Evolutionary conservation across 1,140 invertebrate species (phyloP).

Genomic region (Euborellia annulipes): DNA sequence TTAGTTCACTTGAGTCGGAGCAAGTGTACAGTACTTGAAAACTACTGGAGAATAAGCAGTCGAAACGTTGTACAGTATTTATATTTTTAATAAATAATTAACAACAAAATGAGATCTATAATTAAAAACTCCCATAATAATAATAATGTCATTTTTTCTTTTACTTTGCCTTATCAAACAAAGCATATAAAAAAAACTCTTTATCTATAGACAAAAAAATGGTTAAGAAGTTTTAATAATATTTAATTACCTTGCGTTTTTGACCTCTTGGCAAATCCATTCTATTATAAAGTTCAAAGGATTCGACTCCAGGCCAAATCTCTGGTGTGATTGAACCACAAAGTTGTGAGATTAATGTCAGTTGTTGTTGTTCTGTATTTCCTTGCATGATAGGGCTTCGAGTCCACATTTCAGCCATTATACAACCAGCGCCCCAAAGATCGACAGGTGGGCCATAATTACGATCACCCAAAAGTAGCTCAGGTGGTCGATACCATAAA

Average conservation of each 20-base stretch:
- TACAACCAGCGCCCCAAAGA: slow-evolving; percentile 96
- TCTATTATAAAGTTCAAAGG: slow-evolving; percentile 78
- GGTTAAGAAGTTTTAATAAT: too few relatives aligned
- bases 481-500: slow-evolving; percentile 92
- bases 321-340: slow-evolving; percentile 92
- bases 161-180: slow-evolving; percentile 3
- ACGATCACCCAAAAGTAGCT: slow-evolving; percentile 74
- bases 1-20: too few relatives aligned
- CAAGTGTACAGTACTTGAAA: too few relatives aligned
- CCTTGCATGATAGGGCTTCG: slow-evolving; percentile 75
- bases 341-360: slow-evolving; percentile 87
- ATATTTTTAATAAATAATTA: not conserved
- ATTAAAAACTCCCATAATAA: not conserved
- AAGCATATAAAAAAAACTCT: slow-evolving; percentile 4
- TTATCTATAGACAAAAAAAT: not conserved
- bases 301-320: slow-evolving; percentile 89
- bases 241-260: slow-evolving; percentile 57
- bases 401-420: slow-evolving; percentile 99
- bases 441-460: slow-evolving; percentile 96
- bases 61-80: not conserved
- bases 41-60: too few relatives aligned
- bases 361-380: slow-evolving; percentile 87
- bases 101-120: not conserved
- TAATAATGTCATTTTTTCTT: too few relatives aligned
- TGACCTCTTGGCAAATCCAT: slow-evolving; percentile 83